A percentile compares a stretch with the other conserved stretches of the same genome.
Evolutionary conservation across 2,113 vertebrate genomes (phyloP).

Genomic region (Nycticebus coucang): DNA sequence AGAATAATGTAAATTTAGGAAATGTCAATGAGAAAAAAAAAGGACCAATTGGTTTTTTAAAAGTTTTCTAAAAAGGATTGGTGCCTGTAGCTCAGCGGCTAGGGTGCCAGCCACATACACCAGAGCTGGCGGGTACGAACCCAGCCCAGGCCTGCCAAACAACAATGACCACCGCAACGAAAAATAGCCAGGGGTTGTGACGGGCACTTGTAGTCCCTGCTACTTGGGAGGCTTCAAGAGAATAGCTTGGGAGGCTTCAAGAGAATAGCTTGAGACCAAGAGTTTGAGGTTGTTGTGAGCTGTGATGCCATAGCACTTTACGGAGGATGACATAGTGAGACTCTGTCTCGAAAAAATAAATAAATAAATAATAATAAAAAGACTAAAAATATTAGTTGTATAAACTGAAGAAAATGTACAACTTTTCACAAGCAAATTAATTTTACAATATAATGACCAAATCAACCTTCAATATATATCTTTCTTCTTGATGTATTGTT

Average conservation of each 20-base stretch:
- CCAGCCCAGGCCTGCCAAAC: no score
- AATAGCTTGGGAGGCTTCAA: no score
- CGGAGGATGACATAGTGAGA: no score
- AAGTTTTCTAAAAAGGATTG: neutral
- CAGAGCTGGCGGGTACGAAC: no score
- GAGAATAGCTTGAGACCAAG: no score
- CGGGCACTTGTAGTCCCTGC: no score
- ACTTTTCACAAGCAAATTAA: neutral
- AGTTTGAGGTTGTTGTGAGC: no score
- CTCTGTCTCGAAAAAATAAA: neutral
- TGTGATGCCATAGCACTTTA: no score
- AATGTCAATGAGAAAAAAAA: neutral
- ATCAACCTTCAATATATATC: neutral
- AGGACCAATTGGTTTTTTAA: neutral
- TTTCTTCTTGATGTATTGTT: neutral
- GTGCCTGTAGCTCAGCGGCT: no score
- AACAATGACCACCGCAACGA: no score
- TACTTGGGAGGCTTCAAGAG: no score
- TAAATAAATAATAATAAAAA: neutral
- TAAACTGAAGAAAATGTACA: neutral
- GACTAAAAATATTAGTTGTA: neutral
- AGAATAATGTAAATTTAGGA: neutral
- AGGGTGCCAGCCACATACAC: no score
- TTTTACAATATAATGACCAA: slow-evolving; percentile 18
- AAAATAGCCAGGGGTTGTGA: neutral